Percentiles rank a stretch among this genome's conserved stretches.
These are phyloP conservation scores for Daktulosphaira vitifoliae DNA, from an alignment of 1,140 invertebrate species.

Conservation along the genomic window DNA sequence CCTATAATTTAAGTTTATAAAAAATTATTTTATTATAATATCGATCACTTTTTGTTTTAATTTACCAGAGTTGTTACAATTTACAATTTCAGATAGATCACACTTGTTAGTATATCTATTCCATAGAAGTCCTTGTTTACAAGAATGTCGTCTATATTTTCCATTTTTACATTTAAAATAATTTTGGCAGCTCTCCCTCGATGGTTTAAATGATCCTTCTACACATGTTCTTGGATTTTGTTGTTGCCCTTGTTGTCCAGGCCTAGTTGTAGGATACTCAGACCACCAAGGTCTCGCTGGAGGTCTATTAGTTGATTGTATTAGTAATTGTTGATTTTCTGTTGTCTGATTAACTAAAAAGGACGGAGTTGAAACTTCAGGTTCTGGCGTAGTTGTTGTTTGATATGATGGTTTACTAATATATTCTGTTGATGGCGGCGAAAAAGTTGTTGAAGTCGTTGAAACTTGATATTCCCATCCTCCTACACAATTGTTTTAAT, in stretches of 20 bases:
- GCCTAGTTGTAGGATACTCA: conserved; percentile 37
- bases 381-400: conserved; percentile 39
- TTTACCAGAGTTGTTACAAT: conserved; percentile 46
- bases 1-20: too few relatives aligned
- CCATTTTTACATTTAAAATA: conserved; percentile 67
- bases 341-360: conserved; percentile 44
- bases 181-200: conserved; percentile 59
- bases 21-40: too few relatives aligned
- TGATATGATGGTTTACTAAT: conserved; percentile 34
- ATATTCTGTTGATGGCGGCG: conserved; percentile 40
- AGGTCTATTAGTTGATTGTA: conserved; percentile 39
- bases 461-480: not conserved
- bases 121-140: conserved; percentile 73
- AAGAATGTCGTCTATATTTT: conserved; percentile 57
- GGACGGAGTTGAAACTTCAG: conserved; percentile 45
- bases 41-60: too few relatives aligned
- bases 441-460: not conserved
- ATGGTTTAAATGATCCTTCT: conserved; percentile 55
- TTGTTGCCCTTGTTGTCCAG: conserved; percentile 35
- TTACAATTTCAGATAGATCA: conserved; percentile 67
- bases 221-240: conserved; percentile 46
- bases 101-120: conserved; percentile 56
- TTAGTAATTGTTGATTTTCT: conserved; percentile 39
- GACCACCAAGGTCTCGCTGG: conserved; percentile 37
- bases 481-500: too few relatives aligned